phyloP scores from a whole-genome alignment of 2,113 vertebrate species.

The Odocoileus hemionus region DNA sequence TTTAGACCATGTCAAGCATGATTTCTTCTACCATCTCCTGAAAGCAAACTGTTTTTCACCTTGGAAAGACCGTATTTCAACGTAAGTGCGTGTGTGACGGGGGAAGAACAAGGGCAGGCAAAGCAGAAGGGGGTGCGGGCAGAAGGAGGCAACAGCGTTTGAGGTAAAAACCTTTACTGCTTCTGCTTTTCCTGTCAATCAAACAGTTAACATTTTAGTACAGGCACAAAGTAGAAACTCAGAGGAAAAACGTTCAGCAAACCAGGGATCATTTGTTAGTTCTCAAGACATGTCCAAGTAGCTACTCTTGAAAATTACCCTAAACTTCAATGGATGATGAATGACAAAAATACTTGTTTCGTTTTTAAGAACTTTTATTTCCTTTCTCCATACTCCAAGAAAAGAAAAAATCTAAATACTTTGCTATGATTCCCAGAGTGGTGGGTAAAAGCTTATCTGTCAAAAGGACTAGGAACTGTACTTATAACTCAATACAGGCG shows the following conservation, averaged over 20 bases:
- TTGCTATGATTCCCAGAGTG: background rate
- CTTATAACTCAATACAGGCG: background rate
- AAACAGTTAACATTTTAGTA: background rate
- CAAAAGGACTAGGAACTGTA: background rate
- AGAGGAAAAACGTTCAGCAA: background rate
- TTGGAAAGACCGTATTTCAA: background rate
- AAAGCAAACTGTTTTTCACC: slow-evolving; percentile 14
- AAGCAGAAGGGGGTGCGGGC: background rate
- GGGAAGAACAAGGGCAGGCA: background rate
- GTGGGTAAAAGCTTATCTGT: background rate
- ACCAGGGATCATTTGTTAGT: background rate
- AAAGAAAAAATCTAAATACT: slow-evolving; percentile 27
- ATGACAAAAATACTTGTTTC: slow-evolving; percentile 23
- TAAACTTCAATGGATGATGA: background rate
- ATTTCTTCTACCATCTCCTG: background rate
- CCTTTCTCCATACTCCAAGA: background rate
- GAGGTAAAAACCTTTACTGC: background rate
- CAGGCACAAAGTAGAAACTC: background rate
- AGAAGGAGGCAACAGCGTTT: background rate
- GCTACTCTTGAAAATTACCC: background rate
- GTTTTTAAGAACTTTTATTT: slow-evolving; percentile 10
- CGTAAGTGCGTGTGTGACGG: background rate
- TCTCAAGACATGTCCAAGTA: background rate
- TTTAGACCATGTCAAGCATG: background rate
- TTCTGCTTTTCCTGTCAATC: background rate